Evolutionary conservation across 2,888 invertebrate species (phyloP).

Genomic region (Caenorhabditis afra): DNA sequence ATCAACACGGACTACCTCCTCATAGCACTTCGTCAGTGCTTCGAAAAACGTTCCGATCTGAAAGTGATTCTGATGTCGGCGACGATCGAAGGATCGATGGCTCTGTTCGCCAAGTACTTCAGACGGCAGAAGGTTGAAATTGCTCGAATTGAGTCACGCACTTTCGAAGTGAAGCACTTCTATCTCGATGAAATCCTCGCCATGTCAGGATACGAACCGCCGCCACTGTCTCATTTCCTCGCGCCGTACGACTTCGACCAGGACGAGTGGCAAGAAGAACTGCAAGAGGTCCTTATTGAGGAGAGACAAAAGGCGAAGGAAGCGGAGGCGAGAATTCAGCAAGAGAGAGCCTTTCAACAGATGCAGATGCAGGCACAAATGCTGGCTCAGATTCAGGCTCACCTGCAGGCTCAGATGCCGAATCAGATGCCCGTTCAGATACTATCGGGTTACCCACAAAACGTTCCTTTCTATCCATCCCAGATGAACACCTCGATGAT

Average conservation of each 20-base stretch:
- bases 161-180: constrained; percentile 73
- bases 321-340: no score
- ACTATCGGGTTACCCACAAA: no score
- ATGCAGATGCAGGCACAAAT: no score
- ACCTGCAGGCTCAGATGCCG: no score
- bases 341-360: not conserved
- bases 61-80: constrained; percentile 91
- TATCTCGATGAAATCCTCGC: constrained; percentile 76
- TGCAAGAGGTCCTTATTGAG: constrained; percentile 1
- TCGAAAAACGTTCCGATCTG: constrained; percentile 69
- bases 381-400: no score
- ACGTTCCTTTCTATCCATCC: no score
- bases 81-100: constrained; percentile 87
- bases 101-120: constrained; percentile 90
- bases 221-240: constrained; percentile 18
- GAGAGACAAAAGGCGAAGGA: not conserved
- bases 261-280: constrained; percentile 23
- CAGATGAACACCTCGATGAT: no score
- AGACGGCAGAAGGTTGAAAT: constrained; percentile 85
- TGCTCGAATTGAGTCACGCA: constrained; percentile 83
- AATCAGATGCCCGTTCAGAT: no score
- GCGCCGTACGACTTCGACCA: constrained; percentile 32
- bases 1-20: constrained; percentile 93
- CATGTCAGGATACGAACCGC: constrained; percentile 72
- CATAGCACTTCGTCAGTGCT: constrained; percentile 85